These are phyloP conservation scores for Sebastes iracundus DNA, from an alignment of 2,797 vertebrate species.

Conservation along the genomic window DNA sequence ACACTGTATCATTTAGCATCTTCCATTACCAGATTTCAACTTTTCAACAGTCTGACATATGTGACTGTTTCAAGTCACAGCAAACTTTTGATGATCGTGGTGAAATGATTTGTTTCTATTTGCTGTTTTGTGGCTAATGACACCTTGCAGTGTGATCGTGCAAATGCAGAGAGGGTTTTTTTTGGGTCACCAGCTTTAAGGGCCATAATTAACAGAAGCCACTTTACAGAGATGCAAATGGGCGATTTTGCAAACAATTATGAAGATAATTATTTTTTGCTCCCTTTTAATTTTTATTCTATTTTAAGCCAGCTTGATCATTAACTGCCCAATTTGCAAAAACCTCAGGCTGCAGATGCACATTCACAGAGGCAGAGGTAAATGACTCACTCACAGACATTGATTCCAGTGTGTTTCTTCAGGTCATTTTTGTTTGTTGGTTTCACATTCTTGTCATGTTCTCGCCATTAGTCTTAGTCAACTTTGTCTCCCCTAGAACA, in stretches of 20 bases:
- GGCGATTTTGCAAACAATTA: constrained; percentile 13
- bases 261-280: constrained; percentile 2
- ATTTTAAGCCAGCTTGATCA: constrained; percentile 17
- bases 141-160: not conserved
- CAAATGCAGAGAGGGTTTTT: not conserved
- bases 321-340: constrained; percentile 12
- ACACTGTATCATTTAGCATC: not conserved
- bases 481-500: not conserved
- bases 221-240: constrained; percentile 16
- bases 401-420: constrained; percentile 15
- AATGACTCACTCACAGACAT: constrained; percentile 23
- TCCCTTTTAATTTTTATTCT: constrained; percentile 3
- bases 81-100: constrained; percentile 10
- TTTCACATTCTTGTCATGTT: constrained; percentile 8
- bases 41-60: not conserved
- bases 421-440: constrained; percentile 33
- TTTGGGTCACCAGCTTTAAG: constrained; percentile 5
- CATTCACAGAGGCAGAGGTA: constrained; percentile 11
- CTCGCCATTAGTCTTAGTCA: constrained; percentile 9
- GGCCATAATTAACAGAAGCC: constrained; percentile 12
- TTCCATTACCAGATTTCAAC: not conserved
- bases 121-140: not conserved
- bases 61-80: not conserved
- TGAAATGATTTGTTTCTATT: not conserved
- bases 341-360: constrained; percentile 9